Conservation (phyloP, 2,888 invertebrate species). For the Brachylomia viminalis region DNA sequence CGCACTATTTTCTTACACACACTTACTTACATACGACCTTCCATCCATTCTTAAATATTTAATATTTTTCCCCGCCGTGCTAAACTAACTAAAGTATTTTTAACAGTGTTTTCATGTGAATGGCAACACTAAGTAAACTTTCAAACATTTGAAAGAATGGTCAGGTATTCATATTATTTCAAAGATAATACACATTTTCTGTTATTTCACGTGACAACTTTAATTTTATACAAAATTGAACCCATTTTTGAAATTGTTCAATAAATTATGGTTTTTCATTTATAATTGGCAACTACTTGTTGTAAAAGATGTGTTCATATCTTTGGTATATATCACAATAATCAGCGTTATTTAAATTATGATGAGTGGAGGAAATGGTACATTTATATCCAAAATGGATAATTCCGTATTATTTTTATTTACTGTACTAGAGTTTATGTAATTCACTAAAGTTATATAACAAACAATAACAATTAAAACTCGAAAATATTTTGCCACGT, state of each 20-base stretch:
- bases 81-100: conserved; percentile 70
- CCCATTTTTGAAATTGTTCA: conserved; percentile 24
- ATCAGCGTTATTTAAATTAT: conserved; percentile 42
- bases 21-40: conserved; percentile 60
- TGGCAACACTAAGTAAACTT: conserved; percentile 54
- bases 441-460: conserved; percentile 53
- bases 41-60: conserved; percentile 57
- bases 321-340: conserved; percentile 66
- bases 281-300: conserved; percentile 47
- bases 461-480: conserved; percentile 56
- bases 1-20: conserved; percentile 66
- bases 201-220: conserved; percentile 65
- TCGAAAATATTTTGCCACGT: conserved; percentile 61
- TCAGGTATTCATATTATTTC: conserved; percentile 57
- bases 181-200: conserved; percentile 58
- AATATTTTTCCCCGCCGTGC: conserved; percentile 78
- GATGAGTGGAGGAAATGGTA: conserved; percentile 11
- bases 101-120: conserved; percentile 44
- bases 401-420: conserved; percentile 21
- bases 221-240: conserved; percentile 41
- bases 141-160: conserved; percentile 39
- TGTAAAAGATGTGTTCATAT: conserved; percentile 51
- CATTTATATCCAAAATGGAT: conserved; percentile 28
- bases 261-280: conserved; percentile 33
- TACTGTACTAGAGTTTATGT: conserved; percentile 34